These are phyloP conservation scores for Cryptophagus acutangulus DNA, from an alignment of 2,888 invertebrate species.

Conservation along the genomic window DNA sequence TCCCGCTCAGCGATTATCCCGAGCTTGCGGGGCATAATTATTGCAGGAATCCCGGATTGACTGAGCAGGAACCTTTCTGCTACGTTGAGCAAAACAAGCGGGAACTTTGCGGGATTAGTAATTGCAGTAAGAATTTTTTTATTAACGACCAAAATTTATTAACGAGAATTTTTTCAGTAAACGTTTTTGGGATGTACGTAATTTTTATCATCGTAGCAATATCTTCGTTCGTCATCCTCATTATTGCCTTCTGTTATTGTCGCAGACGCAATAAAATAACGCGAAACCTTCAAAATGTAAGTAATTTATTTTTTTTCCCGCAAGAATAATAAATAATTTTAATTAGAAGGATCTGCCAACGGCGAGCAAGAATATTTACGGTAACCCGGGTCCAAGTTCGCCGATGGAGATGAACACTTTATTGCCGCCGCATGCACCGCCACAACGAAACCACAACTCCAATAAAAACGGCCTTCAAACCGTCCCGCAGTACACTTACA, in stretches of 20 bases:
- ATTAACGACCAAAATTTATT: conserved; percentile 6
- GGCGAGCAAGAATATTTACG: conserved; percentile 77
- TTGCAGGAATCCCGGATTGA: conserved; percentile 78
- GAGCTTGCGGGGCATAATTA: conserved; percentile 87
- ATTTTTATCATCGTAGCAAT: conserved; percentile 58
- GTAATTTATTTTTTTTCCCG: conserved; percentile 24
- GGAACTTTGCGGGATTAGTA: conserved; percentile 81
- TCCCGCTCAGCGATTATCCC: conserved; percentile 71
- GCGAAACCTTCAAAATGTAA: conserved; percentile 59
- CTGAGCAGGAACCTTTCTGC: conserved; percentile 85
- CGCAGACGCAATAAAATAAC: conserved; percentile 47
- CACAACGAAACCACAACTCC: conserved; percentile 39
- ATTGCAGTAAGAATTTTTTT: conserved; percentile 63
- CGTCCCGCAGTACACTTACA: conserved; percentile 80
- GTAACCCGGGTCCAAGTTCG: conserved; percentile 64
- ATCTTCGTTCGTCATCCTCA: conserved; percentile 52
- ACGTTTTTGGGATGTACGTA: conserved; percentile 78
- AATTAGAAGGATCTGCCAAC: conserved; percentile 60
- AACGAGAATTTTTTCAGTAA: conserved; percentile 61
- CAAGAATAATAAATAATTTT: conserved; percentile 8
- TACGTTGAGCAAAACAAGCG: conserved; percentile 69
- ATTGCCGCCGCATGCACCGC: conserved; percentile 55
- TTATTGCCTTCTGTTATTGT: conserved; percentile 61
- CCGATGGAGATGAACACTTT: conserved; percentile 82
- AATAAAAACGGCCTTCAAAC: conserved; percentile 46